Percentiles rank a stretch among this genome's conserved stretches.
These are phyloP conservation scores for Dynastes grantii DNA, from an alignment of 2,888 invertebrate genomes.

Conservation along the genomic window DNA sequence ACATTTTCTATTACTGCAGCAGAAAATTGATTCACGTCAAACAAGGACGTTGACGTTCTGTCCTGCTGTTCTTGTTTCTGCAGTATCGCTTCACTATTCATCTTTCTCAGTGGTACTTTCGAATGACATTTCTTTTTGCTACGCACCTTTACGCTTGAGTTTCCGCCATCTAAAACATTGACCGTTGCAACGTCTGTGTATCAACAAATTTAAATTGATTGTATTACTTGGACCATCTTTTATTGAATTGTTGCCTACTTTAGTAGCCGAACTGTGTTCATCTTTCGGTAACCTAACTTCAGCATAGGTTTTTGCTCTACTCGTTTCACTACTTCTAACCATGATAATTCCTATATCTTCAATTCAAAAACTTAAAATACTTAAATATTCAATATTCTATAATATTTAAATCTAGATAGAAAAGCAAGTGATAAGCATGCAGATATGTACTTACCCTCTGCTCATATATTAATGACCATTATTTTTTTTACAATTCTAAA, in stretches of 20 bases:
- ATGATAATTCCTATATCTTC: background rate
- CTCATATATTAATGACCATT: background rate
- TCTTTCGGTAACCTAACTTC: slow-evolving; percentile 4
- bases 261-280: background rate
- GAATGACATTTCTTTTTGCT: background rate
- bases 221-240: slow-evolving; percentile 23
- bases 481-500: slow-evolving; percentile 23
- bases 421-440: background rate
- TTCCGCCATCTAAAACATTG: slow-evolving; percentile 41
- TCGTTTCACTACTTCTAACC: background rate
- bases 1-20: background rate
- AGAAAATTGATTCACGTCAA: background rate
- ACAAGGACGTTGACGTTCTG: background rate
- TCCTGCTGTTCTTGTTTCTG: background rate
- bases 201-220: slow-evolving; percentile 32
- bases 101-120: slow-evolving; percentile 11
- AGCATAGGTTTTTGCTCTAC: background rate
- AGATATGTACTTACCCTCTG: background rate
- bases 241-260: background rate
- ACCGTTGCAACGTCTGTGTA: slow-evolving; percentile 31
- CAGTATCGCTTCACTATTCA: slow-evolving; percentile 10
- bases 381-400: no score
- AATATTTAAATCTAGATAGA: background rate
- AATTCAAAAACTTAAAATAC: background rate
- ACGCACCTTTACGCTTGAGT: background rate